Conservation (phyloP, 1,140 invertebrate species). For the Battus philenor region DNA sequence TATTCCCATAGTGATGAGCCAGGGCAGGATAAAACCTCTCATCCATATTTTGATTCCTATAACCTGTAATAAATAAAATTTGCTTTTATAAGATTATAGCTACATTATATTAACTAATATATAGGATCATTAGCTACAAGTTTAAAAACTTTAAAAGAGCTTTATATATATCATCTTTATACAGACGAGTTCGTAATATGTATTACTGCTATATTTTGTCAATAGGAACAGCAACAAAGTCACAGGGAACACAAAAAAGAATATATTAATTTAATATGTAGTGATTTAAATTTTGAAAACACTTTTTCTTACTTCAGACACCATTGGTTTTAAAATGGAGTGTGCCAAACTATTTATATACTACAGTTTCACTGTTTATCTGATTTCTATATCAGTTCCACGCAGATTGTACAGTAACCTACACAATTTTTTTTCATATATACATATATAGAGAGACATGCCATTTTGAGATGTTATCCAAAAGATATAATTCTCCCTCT, state of each 20-base stretch:
- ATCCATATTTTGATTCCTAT: constrained; percentile 79
- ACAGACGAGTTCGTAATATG: background rate
- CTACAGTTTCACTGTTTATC: too few species aligned
- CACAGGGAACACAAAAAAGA: background rate
- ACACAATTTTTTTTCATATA: too few species aligned
- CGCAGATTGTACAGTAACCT: too few species aligned
- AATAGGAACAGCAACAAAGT: background rate
- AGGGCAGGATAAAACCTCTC: constrained; percentile 87
- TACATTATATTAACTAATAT: background rate
- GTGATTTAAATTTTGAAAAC: too few species aligned
- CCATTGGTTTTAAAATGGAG: too few species aligned
- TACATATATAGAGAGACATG: too few species aligned
- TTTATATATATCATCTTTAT: background rate
- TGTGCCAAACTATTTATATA: too few species aligned
- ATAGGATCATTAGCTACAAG: background rate
- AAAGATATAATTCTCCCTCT: too few species aligned
- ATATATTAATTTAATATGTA: background rate
- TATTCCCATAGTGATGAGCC: constrained; percentile 83
- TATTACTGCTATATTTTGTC: background rate
- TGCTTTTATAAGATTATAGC: background rate
- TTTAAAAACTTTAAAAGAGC: too few species aligned
- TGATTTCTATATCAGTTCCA: too few species aligned
- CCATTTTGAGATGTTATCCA: too few species aligned
- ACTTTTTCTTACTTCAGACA: too few species aligned
- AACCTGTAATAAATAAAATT: constrained; percentile 49